phyloP scores from a whole-genome alignment of 2,888 invertebrate genomes.

The Diaprepes abbreviatus region DNA sequence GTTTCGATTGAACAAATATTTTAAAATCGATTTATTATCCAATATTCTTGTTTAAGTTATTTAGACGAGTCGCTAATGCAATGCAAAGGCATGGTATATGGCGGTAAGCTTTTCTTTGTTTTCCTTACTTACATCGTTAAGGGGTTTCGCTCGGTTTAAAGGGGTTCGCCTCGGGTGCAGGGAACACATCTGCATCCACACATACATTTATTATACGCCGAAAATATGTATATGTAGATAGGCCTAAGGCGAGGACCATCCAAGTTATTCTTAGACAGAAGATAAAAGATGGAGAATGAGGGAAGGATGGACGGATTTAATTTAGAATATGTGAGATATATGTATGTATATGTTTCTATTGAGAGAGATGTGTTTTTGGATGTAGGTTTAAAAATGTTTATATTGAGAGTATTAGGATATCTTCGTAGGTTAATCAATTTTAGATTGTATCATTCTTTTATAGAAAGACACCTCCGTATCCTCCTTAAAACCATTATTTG shows the following conservation, averaged over 20 bases:
- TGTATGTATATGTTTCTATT: too few relatives aligned
- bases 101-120: constrained; percentile 33
- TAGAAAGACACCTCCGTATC: too few relatives aligned
- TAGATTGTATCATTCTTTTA: too few relatives aligned
- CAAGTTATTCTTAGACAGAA: constrained; percentile 2
- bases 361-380: too few relatives aligned
- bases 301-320: background rate
- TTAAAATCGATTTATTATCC: background rate
- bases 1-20: too few relatives aligned
- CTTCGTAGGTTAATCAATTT: too few relatives aligned
- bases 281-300: constrained; percentile 6
- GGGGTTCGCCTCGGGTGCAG: constrained; percentile 28
- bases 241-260: constrained; percentile 22
- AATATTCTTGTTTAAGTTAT: background rate
- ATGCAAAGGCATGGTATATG: constrained; percentile 4
- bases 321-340: background rate
- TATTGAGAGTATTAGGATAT: too few relatives aligned
- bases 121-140: constrained; percentile 29
- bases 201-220: constrained; percentile 26
- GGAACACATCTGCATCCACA: constrained; percentile 31
- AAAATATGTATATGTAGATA: constrained; percentile 25
- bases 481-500: background rate
- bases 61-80: constrained; percentile 16
- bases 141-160: constrained; percentile 26
- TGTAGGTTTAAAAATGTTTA: too few relatives aligned